These are phyloP conservation scores for Stenotaenia linearis DNA, from an alignment of 2,888 invertebrate species.

Conservation along the genomic window DNA sequence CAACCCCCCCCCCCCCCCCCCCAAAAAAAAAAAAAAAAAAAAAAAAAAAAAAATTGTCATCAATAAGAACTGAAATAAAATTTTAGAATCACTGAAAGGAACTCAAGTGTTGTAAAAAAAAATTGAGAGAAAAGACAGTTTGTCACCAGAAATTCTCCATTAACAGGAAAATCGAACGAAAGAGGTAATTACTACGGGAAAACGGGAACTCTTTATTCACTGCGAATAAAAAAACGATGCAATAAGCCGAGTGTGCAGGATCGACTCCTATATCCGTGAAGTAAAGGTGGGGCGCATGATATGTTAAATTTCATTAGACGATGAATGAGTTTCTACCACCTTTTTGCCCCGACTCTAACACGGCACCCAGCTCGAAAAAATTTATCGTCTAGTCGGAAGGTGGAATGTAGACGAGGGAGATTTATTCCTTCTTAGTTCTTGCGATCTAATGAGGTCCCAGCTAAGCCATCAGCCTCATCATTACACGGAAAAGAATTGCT, in stretches of 20 bases:
- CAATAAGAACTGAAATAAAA: not conserved
- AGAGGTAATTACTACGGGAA: constrained; percentile 2
- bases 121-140: not conserved
- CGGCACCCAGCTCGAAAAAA: constrained; percentile 22
- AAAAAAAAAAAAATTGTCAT: not conserved
- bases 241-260: constrained; percentile 5
- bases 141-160: not conserved
- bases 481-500: constrained; percentile 8
- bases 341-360: not conserved
- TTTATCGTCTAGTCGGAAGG: constrained; percentile 3
- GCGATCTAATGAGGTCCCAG: constrained; percentile 23
- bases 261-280: constrained; percentile 10
- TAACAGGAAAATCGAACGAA: not conserved
- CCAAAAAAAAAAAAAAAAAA: too few relatives aligned
- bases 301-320: constrained; percentile 23
- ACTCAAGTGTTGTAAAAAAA: not conserved
- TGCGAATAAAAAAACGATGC: not conserved
- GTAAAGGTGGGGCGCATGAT: constrained; percentile 7
- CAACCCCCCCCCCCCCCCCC: too few relatives aligned
- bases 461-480: constrained; percentile 24
- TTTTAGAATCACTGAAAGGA: not conserved
- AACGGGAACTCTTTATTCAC: constrained; percentile 10
- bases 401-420: constrained; percentile 13
- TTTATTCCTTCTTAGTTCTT: constrained; percentile 16
- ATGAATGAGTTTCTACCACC: constrained; percentile 17